Evolutionary conservation across 2,797 vertebrate species (phyloP).

Genomic region (Pelobates cultripes): DNA sequence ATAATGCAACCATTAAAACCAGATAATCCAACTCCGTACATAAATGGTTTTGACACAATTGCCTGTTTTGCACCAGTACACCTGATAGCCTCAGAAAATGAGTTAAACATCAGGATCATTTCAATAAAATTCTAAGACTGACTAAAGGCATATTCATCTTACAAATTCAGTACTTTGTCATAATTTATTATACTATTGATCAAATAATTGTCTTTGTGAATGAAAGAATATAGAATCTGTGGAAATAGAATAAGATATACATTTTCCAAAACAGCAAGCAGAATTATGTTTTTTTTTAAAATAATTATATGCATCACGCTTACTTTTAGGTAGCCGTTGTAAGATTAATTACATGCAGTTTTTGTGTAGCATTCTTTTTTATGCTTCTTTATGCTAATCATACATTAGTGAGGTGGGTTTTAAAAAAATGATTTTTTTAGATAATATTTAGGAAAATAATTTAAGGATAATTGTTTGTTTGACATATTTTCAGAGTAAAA

Average conservation of each 20-base stretch:
- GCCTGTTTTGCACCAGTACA: slow-evolving; percentile 35
- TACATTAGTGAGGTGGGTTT: too few relatives aligned
- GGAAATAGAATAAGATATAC: slow-evolving; percentile 24
- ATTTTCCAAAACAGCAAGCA: slow-evolving; percentile 3
- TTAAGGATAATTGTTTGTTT: too few relatives aligned
- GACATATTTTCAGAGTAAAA: too few relatives aligned
- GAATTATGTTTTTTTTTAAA: background rate
- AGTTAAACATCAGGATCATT: slow-evolving; percentile 30
- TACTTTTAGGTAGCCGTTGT: slow-evolving; percentile 25
- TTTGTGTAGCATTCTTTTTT: too few relatives aligned
- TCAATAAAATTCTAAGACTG: slow-evolving; percentile 50
- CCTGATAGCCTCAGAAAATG: slow-evolving; percentile 29
- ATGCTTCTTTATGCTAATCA: too few relatives aligned
- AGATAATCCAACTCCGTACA: slow-evolving; percentile 52
- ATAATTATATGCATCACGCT: slow-evolving; percentile 26
- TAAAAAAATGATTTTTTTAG: too few relatives aligned
- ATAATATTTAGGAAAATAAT: too few relatives aligned
- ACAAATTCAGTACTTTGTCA: slow-evolving; percentile 11
- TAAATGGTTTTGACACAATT: slow-evolving; percentile 52
- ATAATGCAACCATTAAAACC: slow-evolving; percentile 18
- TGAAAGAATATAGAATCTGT: slow-evolving; percentile 22
- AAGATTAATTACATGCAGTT: slow-evolving; percentile 18
- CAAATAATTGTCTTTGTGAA: slow-evolving; percentile 27
- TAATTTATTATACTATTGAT: slow-evolving; percentile 44
- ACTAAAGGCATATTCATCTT: slow-evolving; percentile 33